Evolutionary conservation across 2,113 vertebrate species (phyloP).

Genomic region (Hippoglossus stenolepis): DNA sequence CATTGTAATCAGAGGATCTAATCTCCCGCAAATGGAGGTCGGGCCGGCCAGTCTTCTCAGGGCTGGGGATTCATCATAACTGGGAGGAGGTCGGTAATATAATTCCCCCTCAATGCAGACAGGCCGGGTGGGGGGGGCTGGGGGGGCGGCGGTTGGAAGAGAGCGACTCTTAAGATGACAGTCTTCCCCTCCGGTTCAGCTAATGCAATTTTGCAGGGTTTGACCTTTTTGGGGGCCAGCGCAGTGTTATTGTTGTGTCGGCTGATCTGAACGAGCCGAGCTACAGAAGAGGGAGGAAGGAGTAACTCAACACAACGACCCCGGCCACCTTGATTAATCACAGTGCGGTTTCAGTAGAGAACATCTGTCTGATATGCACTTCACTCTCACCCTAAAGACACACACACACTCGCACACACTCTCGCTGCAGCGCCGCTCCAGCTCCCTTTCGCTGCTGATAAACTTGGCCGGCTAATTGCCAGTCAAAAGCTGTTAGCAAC

Average conservation of each 20-base stretch:
- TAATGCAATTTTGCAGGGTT: constrained; percentile 61
- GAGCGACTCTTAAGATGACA: constrained; percentile 53
- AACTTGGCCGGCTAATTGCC: constrained; percentile 79
- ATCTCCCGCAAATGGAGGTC: constrained; percentile 82
- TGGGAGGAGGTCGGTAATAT: constrained; percentile 76
- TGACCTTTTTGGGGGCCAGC: constrained; percentile 47
- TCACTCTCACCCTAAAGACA: constrained; percentile 4
- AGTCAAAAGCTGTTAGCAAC: constrained; percentile 81
- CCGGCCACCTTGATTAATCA: constrained; percentile 60
- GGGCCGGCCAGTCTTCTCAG: constrained; percentile 71
- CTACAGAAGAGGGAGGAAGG: neutral
- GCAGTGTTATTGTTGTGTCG: constrained; percentile 40
- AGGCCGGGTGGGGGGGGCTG: constrained; percentile 20
- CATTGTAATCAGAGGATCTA: constrained; percentile 83
- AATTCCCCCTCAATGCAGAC: constrained; percentile 68
- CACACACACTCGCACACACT: neutral
- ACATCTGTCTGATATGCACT: constrained; percentile 50
- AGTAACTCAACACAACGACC: constrained; percentile 36
- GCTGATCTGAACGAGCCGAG: constrained; percentile 17
- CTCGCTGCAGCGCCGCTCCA: constrained; percentile 35
- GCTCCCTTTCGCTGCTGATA: constrained; percentile 69
- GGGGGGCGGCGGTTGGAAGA: neutral
- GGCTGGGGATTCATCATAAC: constrained; percentile 79
- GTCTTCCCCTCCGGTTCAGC: constrained; percentile 56
- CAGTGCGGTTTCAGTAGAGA: constrained; percentile 17